Conservation (phyloP, 2,797 vertebrate genomes). For the Intellagama lesueurii region DNA sequence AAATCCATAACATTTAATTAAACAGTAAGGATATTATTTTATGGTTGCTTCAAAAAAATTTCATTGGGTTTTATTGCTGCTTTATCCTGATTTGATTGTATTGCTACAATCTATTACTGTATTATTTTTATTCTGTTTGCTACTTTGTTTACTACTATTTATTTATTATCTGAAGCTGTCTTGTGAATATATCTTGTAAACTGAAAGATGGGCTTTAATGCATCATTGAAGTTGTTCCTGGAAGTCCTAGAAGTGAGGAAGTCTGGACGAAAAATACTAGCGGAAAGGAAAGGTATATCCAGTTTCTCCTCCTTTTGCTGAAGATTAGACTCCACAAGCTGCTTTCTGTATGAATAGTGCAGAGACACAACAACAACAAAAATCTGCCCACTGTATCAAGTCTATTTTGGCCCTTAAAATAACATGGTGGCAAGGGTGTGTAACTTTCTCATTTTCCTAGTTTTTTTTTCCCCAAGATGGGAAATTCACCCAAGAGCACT, state of each 20-base stretch:
- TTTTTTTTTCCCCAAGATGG: no score
- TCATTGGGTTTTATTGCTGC: background rate
- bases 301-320: background rate
- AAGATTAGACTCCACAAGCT: background rate
- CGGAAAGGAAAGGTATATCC: no score
- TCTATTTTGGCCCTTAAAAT: background rate
- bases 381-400: no score
- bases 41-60: background rate
- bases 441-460: background rate
- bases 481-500: no score
- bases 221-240: no score
- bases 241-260: background rate
- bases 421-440: background rate
- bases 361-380: background rate
- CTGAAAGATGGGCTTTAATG: background rate
- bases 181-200: background rate
- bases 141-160: no score
- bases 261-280: background rate
- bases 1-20: background rate
- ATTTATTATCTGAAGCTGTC: background rate
- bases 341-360: background rate
- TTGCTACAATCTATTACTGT: background rate
- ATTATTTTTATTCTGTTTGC: background rate
- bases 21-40: background rate
- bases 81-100: background rate